Evolutionary conservation across 2,113 vertebrate species (phyloP).

Genomic region (Mus spicilegus): DNA sequence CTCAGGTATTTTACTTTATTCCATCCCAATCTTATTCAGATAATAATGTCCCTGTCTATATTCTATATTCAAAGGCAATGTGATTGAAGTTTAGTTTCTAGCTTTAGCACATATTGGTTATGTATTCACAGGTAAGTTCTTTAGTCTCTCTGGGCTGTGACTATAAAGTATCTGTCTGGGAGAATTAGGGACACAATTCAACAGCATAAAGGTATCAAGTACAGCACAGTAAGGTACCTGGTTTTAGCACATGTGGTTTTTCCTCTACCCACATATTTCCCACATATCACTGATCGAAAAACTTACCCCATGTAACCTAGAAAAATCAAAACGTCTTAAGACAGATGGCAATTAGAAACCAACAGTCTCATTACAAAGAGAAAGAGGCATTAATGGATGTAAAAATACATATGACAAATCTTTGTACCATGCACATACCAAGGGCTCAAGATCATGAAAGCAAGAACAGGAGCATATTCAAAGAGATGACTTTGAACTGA

Average conservation of each 20-base stretch:
- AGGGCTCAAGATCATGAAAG: not conserved
- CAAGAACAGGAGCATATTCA: not conserved
- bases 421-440: not conserved
- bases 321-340: not conserved
- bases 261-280: not conserved
- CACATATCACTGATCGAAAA: not conserved
- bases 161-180: not conserved
- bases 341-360: not conserved
- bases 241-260: not conserved
- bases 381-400: not conserved
- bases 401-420: not conserved
- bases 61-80: not conserved
- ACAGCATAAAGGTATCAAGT: not conserved
- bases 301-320: not conserved
- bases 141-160: not conserved
- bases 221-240: not conserved
- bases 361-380: not conserved
- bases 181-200: constrained; percentile 21
- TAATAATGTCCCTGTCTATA: not conserved
- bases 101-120: not conserved
- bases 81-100: constrained; percentile 32
- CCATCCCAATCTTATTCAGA: not conserved
- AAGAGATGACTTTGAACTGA: not conserved
- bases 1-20: not conserved
- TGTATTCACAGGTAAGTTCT: not conserved